Conservation (phyloP, 2,888 invertebrate genomes). For the Nebria salina region DNA sequence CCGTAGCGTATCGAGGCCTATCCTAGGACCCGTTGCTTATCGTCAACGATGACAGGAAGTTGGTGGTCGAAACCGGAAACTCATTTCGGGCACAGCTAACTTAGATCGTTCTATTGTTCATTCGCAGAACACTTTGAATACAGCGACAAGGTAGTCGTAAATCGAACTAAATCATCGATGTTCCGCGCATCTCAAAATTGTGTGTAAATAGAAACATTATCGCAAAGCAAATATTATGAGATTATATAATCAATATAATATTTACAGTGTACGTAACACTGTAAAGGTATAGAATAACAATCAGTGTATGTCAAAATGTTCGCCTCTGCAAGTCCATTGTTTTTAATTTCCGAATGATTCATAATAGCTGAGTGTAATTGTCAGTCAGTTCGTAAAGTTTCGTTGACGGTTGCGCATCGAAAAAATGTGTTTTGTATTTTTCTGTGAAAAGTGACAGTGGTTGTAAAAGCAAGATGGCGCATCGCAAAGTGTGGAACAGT, state of each 20-base stretch:
- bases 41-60: slow-evolving; percentile 46
- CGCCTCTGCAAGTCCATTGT: not conserved
- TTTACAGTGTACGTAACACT: not conserved
- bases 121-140: slow-evolving; percentile 4
- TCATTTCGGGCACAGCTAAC: slow-evolving; percentile 45
- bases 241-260: not conserved
- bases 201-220: not conserved
- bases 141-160: not conserved
- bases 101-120: slow-evolving; percentile 43
- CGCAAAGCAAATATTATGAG: not conserved
- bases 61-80: slow-evolving; percentile 46
- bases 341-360: not conserved
- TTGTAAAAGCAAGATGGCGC: slow-evolving; percentile 55
- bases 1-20: slow-evolving; percentile 42
- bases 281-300: not conserved
- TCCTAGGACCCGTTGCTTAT: slow-evolving; percentile 34
- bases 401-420: not conserved
- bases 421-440: not conserved
- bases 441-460: slow-evolving; percentile 16
- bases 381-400: not conserved
- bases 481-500: slow-evolving; percentile 61
- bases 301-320: not conserved
- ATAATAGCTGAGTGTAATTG: not conserved
- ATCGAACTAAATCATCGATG: not conserved
- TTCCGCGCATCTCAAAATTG: not conserved